Percentiles rank a stretch among this genome's conserved stretches.
Evolutionary conservation across 1,140 invertebrate species (phyloP).

Genomic region (Paralvinella palmiformis): DNA sequence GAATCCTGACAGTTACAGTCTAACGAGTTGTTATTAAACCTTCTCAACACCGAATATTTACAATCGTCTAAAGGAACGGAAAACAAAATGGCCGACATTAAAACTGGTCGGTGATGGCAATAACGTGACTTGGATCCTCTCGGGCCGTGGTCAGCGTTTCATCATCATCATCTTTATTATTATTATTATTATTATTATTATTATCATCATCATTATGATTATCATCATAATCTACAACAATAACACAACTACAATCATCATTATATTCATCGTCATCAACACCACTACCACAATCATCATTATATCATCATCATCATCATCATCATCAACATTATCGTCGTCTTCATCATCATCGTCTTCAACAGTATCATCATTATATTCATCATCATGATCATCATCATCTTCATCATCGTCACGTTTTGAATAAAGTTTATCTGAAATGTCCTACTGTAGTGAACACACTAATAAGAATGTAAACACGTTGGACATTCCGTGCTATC

Average conservation of each 20-base stretch:
- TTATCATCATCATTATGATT: neutral
- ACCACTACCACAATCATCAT: neutral
- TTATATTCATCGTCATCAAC: neutral
- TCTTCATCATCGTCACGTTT: no score
- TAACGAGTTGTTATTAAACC: slow-evolving; percentile 6
- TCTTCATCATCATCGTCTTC: no score
- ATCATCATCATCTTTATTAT: neutral
- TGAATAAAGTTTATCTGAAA: no score
- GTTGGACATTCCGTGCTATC: no score
- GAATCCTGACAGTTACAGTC: slow-evolving; percentile 11
- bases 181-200: neutral
- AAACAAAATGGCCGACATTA: neutral
- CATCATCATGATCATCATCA: no score
- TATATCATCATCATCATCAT: neutral
- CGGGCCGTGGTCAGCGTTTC: neutral
- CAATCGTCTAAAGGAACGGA: slow-evolving; percentile 10
- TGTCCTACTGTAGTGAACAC: no score
- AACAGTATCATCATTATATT: no score
- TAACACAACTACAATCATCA: neutral
- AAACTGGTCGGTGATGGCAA: neutral
- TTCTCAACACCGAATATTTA: neutral
- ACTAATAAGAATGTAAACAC: no score
- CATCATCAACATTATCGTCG: neutral
- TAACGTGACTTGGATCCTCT: neutral
- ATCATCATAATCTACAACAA: neutral